These are phyloP conservation scores for Incurvaria masculella DNA, from an alignment of 2,888 invertebrate species.

Conservation along the genomic window DNA sequence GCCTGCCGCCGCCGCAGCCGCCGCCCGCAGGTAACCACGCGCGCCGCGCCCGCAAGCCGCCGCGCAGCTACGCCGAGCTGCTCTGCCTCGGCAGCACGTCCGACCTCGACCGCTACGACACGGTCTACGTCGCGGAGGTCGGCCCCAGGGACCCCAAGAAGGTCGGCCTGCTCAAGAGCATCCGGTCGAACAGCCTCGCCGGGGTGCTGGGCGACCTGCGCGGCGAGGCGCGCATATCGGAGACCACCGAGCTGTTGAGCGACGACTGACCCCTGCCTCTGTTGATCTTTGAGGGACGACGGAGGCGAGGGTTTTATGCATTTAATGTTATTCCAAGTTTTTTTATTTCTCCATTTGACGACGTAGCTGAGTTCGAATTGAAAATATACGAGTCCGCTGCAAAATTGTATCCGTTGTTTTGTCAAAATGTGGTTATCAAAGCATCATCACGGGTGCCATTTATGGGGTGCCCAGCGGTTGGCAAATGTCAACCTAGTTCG, in stretches of 20 bases:
- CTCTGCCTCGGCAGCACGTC: constrained; percentile 49
- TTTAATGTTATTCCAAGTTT: too few species aligned
- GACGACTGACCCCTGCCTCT: constrained; percentile 28
- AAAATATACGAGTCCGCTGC: too few species aligned
- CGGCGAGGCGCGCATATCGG: constrained; percentile 27
- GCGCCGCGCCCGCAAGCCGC: constrained; percentile 28
- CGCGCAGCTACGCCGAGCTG: constrained; percentile 35
- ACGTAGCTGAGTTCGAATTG: too few species aligned
- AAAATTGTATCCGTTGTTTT: too few species aligned
- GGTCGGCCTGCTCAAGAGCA: constrained; percentile 30
- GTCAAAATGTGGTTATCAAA: too few species aligned
- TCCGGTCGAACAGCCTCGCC: constrained; percentile 37
- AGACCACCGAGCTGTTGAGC: constrained; percentile 33
- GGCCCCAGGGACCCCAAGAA: constrained; percentile 29
- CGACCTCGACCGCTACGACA: constrained; percentile 50
- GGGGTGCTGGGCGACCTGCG: constrained; percentile 26
- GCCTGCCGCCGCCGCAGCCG: constrained; percentile 48
- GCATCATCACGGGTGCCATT: too few species aligned
- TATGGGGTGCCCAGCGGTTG: too few species aligned
- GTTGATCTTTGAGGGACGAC: too few species aligned
- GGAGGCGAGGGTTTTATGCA: too few species aligned
- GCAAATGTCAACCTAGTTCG: too few species aligned
- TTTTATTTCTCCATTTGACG: too few species aligned
- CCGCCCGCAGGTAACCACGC: constrained; percentile 31
- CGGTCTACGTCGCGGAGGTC: constrained; percentile 47